Percentiles rank a stretch among this genome's conserved stretches.
Evolutionary conservation across 2,888 invertebrate species (phyloP).

Genomic region (Dermolepida albohirtum): DNA sequence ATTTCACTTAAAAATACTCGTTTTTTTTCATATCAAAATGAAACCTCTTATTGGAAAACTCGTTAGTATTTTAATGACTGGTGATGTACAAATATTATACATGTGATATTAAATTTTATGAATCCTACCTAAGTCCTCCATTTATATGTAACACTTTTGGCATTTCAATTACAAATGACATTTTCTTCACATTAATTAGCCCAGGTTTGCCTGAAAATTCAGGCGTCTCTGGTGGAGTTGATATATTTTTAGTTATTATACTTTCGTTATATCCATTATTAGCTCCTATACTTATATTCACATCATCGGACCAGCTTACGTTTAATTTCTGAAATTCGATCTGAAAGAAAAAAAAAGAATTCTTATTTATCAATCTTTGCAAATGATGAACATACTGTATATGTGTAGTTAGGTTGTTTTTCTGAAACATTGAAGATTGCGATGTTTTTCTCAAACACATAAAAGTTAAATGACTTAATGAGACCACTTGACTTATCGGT

Average conservation of each 20-base stretch:
- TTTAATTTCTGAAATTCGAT: neutral
- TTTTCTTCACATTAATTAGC: neutral
- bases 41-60: too few species aligned
- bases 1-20: too few species aligned
- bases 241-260: neutral
- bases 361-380: too few species aligned
- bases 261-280: neutral
- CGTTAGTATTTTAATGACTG: too few species aligned
- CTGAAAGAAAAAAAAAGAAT: slow-evolving; percentile 12
- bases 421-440: neutral
- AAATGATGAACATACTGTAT: slow-evolving; percentile 2
- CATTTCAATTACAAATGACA: neutral
- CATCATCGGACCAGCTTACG: neutral
- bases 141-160: neutral
- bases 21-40: too few species aligned
- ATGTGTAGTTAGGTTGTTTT: neutral
- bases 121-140: too few species aligned
- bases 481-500: neutral
- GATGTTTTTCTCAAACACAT: neutral
- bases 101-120: too few species aligned
- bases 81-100: too few species aligned
- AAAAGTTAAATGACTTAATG: neutral
- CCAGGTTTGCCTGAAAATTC: too few species aligned
- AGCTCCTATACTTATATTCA: neutral
- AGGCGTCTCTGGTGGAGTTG: too few species aligned